A percentile compares a stretch with the other conserved stretches of the same genome.
These are phyloP conservation scores for Barnardius zonarius DNA, from an alignment of 2,113 vertebrate genomes.

Conservation along the genomic window DNA sequence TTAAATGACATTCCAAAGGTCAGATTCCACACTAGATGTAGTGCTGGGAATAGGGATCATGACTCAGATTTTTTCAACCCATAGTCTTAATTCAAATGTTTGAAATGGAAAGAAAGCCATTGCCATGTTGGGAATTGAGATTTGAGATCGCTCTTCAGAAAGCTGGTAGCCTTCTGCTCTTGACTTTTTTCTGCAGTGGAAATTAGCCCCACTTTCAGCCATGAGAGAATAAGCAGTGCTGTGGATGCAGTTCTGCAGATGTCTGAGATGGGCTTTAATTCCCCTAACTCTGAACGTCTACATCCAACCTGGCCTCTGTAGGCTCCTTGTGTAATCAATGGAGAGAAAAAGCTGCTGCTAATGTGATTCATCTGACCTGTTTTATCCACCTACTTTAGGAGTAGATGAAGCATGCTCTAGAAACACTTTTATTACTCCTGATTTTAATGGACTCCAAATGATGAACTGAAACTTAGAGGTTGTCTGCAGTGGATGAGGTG, in stretches of 20 bases:
- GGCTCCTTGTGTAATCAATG: conserved; percentile 33
- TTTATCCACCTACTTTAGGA: conserved; percentile 19
- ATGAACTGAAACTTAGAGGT: neutral
- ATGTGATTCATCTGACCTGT: neutral
- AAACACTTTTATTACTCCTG: neutral
- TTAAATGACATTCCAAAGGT: neutral
- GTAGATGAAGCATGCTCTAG: neutral
- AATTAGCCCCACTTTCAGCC: neutral
- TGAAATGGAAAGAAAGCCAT: neutral
- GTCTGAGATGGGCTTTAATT: neutral
- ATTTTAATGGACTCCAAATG: neutral
- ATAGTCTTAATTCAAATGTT: neutral
- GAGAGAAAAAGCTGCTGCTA: conserved; percentile 34
- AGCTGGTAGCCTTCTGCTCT: neutral
- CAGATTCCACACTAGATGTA: neutral
- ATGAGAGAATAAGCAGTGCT: neutral
- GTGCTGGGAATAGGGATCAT: neutral
- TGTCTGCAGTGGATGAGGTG: neutral
- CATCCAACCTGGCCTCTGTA: neutral
- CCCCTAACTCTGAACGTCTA: neutral
- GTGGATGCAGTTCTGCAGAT: neutral
- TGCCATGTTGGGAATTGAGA: neutral
- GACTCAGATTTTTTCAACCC: neutral
- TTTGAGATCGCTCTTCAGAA: neutral
- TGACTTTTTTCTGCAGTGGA: neutral